Evolutionary conservation across 2,113 vertebrate species (phyloP).

Genomic region (Callorhinus ursinus): DNA sequence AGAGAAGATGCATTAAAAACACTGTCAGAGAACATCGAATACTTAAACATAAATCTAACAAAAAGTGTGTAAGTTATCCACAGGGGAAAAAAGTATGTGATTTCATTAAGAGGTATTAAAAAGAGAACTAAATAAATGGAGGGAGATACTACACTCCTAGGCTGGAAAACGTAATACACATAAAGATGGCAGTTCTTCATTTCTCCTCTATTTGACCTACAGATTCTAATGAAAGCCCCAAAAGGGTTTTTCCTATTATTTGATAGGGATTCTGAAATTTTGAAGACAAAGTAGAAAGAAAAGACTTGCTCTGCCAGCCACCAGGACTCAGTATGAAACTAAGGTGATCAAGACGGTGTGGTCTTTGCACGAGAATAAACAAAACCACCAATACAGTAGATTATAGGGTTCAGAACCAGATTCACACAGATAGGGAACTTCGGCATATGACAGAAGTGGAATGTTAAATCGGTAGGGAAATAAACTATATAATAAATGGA

Average conservation of each 20-base stretch:
- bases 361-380: not conserved
- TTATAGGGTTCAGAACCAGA: conserved; percentile 11
- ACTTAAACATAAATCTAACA: conserved; percentile 24
- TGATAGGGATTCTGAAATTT: conserved; percentile 30
- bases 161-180: not conserved
- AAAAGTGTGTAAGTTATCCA: not conserved
- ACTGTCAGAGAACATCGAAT: conserved; percentile 45
- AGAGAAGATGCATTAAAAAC: conserved; percentile 26
- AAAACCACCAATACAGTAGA: not conserved
- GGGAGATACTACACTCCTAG: not conserved
- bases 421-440: not conserved
- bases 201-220: not conserved
- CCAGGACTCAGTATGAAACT: not conserved
- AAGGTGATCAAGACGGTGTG: not conserved
- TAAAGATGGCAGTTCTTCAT: not conserved
- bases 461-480: not conserved
- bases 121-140: conserved; percentile 15
- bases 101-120: conserved; percentile 18
- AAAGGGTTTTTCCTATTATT: not conserved
- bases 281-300: not conserved
- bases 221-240: not conserved
- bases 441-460: not conserved
- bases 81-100: not conserved
- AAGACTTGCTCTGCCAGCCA: not conserved
- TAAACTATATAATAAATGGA: not conserved